Conservation (phyloP, 2,113 vertebrate species). For the Parus major region DNA sequence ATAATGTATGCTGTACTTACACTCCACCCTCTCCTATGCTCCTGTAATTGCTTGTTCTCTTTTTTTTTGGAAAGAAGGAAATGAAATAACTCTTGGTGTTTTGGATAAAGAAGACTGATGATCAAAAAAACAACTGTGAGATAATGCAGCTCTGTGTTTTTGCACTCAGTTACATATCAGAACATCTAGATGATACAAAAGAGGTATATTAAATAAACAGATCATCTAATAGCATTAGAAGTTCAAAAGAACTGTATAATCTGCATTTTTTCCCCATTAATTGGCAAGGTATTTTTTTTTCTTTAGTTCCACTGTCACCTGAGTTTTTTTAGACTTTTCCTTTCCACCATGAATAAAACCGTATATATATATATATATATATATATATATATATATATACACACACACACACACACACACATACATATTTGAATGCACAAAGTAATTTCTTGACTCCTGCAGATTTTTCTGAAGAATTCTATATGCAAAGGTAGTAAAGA, state of each 20-base stretch:
- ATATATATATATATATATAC: too few relatives aligned
- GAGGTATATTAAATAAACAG: background rate
- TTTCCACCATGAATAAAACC: background rate
- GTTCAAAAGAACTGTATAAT: background rate
- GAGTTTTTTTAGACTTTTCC: background rate
- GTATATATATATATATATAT: background rate
- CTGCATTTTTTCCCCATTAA: background rate
- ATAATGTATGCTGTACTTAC: background rate
- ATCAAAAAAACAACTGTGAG: background rate
- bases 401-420: background rate
- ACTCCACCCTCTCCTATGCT: background rate
- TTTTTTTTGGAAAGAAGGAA: background rate
- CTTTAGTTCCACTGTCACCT: background rate
- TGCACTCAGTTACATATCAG: background rate
- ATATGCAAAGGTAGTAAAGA: background rate
- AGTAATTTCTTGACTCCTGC: background rate
- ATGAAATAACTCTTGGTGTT: background rate
- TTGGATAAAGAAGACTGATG: background rate
- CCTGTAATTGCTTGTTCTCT: background rate
- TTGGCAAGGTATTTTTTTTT: background rate
- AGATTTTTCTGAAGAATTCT: constrained; percentile 19
- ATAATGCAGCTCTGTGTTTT: background rate
- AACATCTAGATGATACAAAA: background rate
- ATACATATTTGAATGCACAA: background rate
- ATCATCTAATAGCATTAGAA: background rate